Percentiles rank a stretch among this genome's conserved stretches.
phyloP scores from a whole-genome alignment of 2,888 invertebrate genomes.

The Notocelia uddmanniana region DNA sequence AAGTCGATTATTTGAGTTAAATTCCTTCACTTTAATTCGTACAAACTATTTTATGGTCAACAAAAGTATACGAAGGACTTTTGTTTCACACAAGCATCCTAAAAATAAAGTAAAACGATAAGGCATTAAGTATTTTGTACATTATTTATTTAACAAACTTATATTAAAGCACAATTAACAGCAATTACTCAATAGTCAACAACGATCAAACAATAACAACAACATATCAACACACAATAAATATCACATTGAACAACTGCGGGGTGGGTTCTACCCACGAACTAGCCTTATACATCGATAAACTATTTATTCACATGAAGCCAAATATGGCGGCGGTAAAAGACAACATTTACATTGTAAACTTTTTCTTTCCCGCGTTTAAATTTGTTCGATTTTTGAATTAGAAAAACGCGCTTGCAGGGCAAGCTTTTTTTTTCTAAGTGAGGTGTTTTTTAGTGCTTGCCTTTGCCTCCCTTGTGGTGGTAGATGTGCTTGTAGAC shows the following conservation, averaged over 20 bases:
- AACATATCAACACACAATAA: constrained; percentile 75
- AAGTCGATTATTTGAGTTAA: too few species aligned
- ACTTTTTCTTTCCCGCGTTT: constrained; percentile 41
- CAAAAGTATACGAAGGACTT: too few species aligned
- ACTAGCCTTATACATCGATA: constrained; percentile 47
- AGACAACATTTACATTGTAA: constrained; percentile 45
- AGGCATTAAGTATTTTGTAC: constrained; percentile 43
- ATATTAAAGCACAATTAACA: constrained; percentile 65
- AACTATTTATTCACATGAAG: constrained; percentile 36
- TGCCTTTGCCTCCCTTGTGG: constrained; percentile 84
- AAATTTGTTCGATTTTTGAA: constrained; percentile 17
- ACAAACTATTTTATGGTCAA: neutral
- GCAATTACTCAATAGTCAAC: constrained; percentile 84
- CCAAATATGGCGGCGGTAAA: constrained; percentile 33
- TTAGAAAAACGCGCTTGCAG: constrained; percentile 57
- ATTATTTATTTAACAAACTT: constrained; percentile 55
- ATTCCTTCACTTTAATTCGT: neutral
- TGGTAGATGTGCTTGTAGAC: constrained; percentile 91
- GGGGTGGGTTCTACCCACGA: constrained; percentile 48
- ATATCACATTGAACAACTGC: constrained; percentile 78
- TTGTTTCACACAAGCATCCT: neutral
- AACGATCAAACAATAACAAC: constrained; percentile 73
- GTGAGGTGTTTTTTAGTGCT: constrained; percentile 70
- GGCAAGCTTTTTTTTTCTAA: constrained; percentile 60
- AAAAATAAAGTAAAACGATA: neutral